Base-by-base conservation (phyloP, 2,888 invertebrate species). In the Hydrotaea cyrtoneurina region DNA sequence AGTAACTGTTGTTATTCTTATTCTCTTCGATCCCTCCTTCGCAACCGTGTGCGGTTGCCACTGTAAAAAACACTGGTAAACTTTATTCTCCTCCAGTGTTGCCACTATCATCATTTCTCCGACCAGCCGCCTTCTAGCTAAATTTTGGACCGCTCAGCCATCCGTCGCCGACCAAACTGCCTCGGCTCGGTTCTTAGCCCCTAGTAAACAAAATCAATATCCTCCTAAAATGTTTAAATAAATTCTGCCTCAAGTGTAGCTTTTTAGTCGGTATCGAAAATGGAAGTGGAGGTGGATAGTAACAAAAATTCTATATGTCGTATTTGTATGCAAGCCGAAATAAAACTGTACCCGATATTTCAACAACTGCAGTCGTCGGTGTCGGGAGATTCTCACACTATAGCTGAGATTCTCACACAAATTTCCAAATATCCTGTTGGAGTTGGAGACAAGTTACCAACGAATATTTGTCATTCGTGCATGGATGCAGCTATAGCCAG, bases 361-460 rank as follows among this genome's bases (percentile, higher is more conserved):
- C 89, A 91, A 43, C 89, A 91, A 31, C 85, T 88, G 46, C 88
- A 89, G 71, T 86, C 87, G 23, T 86, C 89, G 53, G 88, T 87
- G 50, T n/a, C 87, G 89, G 31, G 31, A 31, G 31, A 86, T 88
- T 0, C n/a, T n/a, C 36, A 66, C 19, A 88, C 87, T 36, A 85
- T 91, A 4, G 88, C 90, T 2, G 88, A 90, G 31, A 92, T 92
- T 85, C 88, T 92, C 3, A 87, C 90, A 13, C 91, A 90, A 64
- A 91, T 91, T 57, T 90, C 91, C n/a, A 88, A 88, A 10, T 90
- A 89, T 69, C 57, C 93, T 92, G 92, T 93, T 75, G 90, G 90
- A 71, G 91, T 92, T 0, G 90, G 91, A 86, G 91, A 92, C 79
- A 91, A 89, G n/a, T 88, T 92, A 86, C 93, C 93, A 2, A 88